phyloP scores from a whole-genome alignment of 2,113 vertebrate genomes.

The Pluvialis apricaria region DNA sequence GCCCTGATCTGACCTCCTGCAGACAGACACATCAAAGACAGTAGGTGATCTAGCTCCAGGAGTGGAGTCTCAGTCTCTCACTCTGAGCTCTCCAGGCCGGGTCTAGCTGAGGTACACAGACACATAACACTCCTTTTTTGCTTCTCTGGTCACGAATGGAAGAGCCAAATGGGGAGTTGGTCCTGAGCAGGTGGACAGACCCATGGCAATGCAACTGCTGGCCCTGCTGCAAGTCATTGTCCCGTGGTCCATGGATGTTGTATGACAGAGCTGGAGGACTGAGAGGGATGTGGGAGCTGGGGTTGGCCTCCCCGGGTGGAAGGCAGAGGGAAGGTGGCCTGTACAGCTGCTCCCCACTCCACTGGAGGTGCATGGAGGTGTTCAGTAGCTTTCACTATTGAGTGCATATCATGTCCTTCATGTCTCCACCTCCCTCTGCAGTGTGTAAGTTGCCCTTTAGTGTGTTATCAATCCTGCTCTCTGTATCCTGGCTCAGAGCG shows the following conservation, averaged over 20 bases:
- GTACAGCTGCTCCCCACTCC: background rate
- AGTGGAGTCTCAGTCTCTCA: fast-evolving
- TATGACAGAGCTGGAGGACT: background rate
- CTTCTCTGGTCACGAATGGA: background rate
- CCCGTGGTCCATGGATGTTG: background rate
- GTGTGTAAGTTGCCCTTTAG: background rate
- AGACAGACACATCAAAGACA: background rate
- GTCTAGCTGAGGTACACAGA: background rate
- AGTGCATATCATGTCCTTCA: background rate
- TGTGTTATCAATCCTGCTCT: background rate
- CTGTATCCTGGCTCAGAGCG: background rate
- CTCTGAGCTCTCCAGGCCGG: background rate
- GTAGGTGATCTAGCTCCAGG: background rate
- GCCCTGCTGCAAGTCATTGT: background rate
- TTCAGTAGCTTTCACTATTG: background rate
- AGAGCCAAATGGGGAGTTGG: background rate
- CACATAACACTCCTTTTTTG: background rate
- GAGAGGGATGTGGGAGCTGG: background rate
- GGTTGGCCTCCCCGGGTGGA: background rate
- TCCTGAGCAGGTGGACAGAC: background rate
- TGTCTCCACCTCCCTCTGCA: background rate
- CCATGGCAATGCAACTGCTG: background rate
- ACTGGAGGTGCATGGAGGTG: background rate
- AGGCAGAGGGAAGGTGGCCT: background rate
- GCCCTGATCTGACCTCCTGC: background rate